Conservation (phyloP, 2,888 invertebrate genomes). For the Seladonia tumulorum region DNA sequence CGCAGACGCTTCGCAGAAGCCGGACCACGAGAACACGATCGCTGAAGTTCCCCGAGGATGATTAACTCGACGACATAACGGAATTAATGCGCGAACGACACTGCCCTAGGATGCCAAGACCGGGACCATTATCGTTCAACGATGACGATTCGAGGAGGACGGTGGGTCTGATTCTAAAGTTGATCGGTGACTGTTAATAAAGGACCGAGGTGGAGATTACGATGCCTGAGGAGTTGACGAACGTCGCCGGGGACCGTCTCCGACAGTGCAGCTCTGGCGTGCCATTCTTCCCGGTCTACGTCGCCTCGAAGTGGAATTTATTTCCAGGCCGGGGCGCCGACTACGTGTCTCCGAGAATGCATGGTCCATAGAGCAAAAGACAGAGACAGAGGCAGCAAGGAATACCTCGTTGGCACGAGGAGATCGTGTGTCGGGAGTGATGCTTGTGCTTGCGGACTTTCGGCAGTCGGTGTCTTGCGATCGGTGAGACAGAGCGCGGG, state of each 20-base stretch:
- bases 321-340: conserved; percentile 25
- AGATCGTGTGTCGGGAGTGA: not conserved
- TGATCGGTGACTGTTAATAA: not conserved
- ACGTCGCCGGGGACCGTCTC: conserved; percentile 17
- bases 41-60: not conserved
- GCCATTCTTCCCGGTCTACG: conserved; percentile 2
- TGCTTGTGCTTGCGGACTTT: not conserved
- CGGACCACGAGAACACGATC: not conserved
- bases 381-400: not conserved
- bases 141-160: not conserved
- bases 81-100: not conserved
- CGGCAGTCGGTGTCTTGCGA: not conserved
- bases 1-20: not conserved
- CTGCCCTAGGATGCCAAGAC: not conserved
- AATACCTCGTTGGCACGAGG: not conserved
- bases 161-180: not conserved
- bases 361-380: not conserved
- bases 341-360: conserved; percentile 18
- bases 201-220: not conserved
- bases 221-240: conserved; percentile 31
- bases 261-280: not conserved
- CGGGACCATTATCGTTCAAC: not conserved
- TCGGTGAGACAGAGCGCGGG: not conserved
- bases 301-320: conserved; percentile 36
- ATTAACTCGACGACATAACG: not conserved